Base-by-base conservation (phyloP, 1,140 invertebrate species). In the Papilio polytes region DNA sequence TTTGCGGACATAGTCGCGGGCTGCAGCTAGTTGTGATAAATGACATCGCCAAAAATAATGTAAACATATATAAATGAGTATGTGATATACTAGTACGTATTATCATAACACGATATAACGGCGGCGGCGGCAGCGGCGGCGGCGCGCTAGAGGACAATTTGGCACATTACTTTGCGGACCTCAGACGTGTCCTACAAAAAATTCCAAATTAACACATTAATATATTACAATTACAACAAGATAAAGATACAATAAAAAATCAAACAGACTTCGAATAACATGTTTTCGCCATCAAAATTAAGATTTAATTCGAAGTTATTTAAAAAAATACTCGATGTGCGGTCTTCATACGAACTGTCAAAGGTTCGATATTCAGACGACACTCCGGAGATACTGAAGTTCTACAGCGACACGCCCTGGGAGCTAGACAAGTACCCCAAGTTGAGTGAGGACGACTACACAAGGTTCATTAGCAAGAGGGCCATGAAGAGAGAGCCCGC, bases 391-490 rank as follows among this genome's bases (percentile, higher is more conserved):
- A 83, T 93, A 13, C 89, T 92, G 63, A 91, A 91, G 77, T 92
- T 89, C 74, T 90, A 91, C 44, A 86, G 83, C 51, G 87, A 89
- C 12, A 83, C 87, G 31, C 82, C 84, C 1, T 80, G 87, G 22
- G 79, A 80, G 13, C 74, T 84, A 51, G 81, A 86, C 1, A 84
- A 83, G 31, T 88, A 88, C 74, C 78, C 84, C 26, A 78, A 80
- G 4, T 72, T 89, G 80, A 85, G 85, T 48, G 90, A 87, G 9
- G 81, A 88, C 15, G 92, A 94, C 31, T 94, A 94, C 44, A 74
- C 77, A 1, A 87, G 91, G 26, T 93, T 91, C 41, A 81, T 94
- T 0, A 94, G 90, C 74, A 81, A 85, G 13, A 85, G 88, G 26
- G 80, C 91, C 1, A 15, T 86, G 12, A 87, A 82, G 74, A 84